phyloP scores from a whole-genome alignment of 2,888 invertebrate species.

The Synanthedon andrenaeformis region DNA sequence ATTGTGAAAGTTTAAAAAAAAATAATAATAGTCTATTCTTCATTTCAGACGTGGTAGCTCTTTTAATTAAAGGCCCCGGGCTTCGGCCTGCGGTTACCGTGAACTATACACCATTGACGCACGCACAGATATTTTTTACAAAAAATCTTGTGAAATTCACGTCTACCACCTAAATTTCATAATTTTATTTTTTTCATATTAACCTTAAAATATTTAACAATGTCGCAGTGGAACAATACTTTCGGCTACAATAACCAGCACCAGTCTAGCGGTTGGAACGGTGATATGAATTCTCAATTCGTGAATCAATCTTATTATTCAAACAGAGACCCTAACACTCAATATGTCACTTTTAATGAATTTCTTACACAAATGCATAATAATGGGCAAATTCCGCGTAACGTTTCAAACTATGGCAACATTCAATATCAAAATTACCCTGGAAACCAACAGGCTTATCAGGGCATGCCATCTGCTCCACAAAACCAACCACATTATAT shows the following conservation, averaged over 20 bases:
- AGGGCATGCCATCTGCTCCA: conserved; percentile 35
- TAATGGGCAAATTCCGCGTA: conserved; percentile 24
- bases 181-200: conserved; percentile 27
- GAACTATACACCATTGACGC: conserved; percentile 11
- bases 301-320: conserved; percentile 42
- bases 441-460: conserved; percentile 39
- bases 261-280: conserved; percentile 43
- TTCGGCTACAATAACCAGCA: conserved; percentile 52
- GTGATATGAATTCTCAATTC: conserved; percentile 42
- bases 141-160: conserved; percentile 10
- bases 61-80: conserved; percentile 32
- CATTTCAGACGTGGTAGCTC: conserved; percentile 30
- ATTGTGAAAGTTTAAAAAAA: background rate
- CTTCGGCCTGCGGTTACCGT: conserved; percentile 56
- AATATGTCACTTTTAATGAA: conserved; percentile 59
- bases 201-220: conserved; percentile 15
- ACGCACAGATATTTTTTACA: conserved; percentile 14
- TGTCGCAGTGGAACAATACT: conserved; percentile 64
- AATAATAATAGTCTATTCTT: background rate
- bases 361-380: conserved; percentile 54
- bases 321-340: conserved; percentile 37
- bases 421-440: conserved; percentile 43
- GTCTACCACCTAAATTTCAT: conserved; percentile 5
- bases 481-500: conserved; percentile 30
- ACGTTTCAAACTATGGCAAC: conserved; percentile 30